Evolutionary conservation across 1,140 invertebrate species (phyloP), one percentile per base, ranked within the genome.

Genomic region (Sarcophaga bullata): DNA sequence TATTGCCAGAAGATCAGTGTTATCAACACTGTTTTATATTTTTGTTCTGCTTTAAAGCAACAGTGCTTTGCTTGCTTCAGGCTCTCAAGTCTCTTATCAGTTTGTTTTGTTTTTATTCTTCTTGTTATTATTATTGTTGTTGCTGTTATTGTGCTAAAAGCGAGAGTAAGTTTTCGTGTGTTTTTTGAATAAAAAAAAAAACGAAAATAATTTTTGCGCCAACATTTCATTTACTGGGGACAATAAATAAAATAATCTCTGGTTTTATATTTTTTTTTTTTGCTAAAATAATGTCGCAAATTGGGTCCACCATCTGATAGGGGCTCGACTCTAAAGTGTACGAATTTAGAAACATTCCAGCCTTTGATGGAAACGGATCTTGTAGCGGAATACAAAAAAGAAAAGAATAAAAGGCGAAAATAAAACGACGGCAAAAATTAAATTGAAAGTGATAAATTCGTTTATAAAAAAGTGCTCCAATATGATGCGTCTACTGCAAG

Each of bases 361-460:
- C 85, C 83, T 85, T 88, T 85, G 83, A 83, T 81, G 87, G 78
- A 82, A 81, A 84, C 86, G 87, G 86, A 86, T 84, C 81, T 80
- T 83, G 80, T 81, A 78, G 17, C 48, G 25, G 48, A 76, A 37
- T 19, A 50, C 48, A 52, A 11, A 50, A 49, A 19, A 78, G 25
- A 19, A 78, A 75, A 47, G 37, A 6, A n/a, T 0, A 75, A 78
- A 52, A 17, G 1, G 73, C 2, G 7, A 76, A 76, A 76, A 37
- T 48, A 37, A 37, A 52, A 17, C 25, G 73, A n/a, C 8, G 73
- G 11, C 25, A 76, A 76, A 48, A 37, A 49, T 76, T 48, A 19
- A 78, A 78, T 46, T 19, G 8, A 78, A 50, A 78, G n/a, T 19
- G 8, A 6, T 75, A 75, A 10, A 11, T 11, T 5, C n/a, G 50